These are phyloP conservation scores for Otolemur crassicaudatus DNA, from an alignment of 2,797 vertebrate genomes.

Conservation along the genomic window DNA sequence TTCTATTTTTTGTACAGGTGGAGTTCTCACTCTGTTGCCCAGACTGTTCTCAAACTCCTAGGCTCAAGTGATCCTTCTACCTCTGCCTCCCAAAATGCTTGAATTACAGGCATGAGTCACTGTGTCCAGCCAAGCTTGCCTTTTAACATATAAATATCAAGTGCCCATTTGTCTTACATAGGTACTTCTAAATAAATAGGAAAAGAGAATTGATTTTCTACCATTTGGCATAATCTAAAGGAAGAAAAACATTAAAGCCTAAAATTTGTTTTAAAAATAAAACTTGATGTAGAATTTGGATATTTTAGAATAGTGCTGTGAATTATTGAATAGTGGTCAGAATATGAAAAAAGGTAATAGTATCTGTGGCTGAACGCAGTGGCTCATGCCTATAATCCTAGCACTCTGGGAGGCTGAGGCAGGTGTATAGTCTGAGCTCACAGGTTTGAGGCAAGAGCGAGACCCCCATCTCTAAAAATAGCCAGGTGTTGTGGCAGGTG, in stretches of 20 bases:
- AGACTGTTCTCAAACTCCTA: too few relatives aligned
- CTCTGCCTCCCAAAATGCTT: not conserved
- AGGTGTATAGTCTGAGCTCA: too few relatives aligned
- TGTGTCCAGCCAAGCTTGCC: not conserved
- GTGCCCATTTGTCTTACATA: conserved; percentile 14
- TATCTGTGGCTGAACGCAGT: too few relatives aligned
- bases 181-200: conserved; percentile 51
- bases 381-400: too few relatives aligned
- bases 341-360: not conserved
- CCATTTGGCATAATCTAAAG: conserved; percentile 40
- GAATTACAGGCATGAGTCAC: not conserved
- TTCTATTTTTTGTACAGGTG: not conserved
- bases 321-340: conserved; percentile 46
- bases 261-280: conserved; percentile 45
- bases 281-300: not conserved
- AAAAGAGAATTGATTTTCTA: conserved; percentile 47
- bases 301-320: conserved; percentile 42
- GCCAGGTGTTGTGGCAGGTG: too few relatives aligned
- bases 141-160: conserved; percentile 55
- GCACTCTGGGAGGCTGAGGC: too few relatives aligned
- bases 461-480: too few relatives aligned
- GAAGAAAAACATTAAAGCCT: conserved; percentile 5
- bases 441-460: too few relatives aligned
- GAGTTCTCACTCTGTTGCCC: not conserved
- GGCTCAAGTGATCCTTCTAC: too few relatives aligned